Base-by-base conservation (phyloP, 92 coral and sea anemone genomes). In the Epizoanthus stellaris region DNA sequence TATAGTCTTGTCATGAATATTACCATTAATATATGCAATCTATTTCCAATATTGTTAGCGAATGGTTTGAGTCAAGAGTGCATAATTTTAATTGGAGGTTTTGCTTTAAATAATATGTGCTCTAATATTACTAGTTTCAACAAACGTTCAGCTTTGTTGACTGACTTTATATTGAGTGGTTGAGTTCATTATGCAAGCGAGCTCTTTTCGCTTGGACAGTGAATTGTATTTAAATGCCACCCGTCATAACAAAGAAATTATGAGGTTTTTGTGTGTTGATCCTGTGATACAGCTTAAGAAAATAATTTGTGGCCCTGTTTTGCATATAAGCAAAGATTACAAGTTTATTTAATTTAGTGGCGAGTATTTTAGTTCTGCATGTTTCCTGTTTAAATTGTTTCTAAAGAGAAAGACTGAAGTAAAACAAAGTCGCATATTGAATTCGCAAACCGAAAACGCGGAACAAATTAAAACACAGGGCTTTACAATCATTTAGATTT, bases 261-360 rank as follows among this genome's bases (percentile, higher is more conserved):
- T 10, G 71, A 79, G 83, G 81, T 45, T 79, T 79, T 79, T 79
- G 71, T 79, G 73, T 79, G 21, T 19, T 62, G 83, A 79, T 79
- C 23, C 10, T 79, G 40, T 79, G 83, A 62, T 79, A 79, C 73
- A 63, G 23, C 25, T 19, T 39, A 63, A 79, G 83, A 56, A 79
- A 79, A 79, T 79, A 79, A 79, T 79, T 63, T 63, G 72, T 16
- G 71, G 70, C 65, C 21, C 83, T 79, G 67, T 79, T 79, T 79
- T 79, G 72, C 83, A 79, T 79, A 79, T 63, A 45, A 79, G 83
- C 56, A 19, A 34, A 79, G 70, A 79, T 79, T 62, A 25, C 43
- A 56, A 79, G 25, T 79, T 20, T 42, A 63, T 79, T 79, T 61
- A 42, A 42, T 79, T 79, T 79, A 43, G 58, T 64, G 72, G 59